phyloP scores from a whole-genome alignment of 2,797 vertebrate species.

The Rhincodon typus region DNA sequence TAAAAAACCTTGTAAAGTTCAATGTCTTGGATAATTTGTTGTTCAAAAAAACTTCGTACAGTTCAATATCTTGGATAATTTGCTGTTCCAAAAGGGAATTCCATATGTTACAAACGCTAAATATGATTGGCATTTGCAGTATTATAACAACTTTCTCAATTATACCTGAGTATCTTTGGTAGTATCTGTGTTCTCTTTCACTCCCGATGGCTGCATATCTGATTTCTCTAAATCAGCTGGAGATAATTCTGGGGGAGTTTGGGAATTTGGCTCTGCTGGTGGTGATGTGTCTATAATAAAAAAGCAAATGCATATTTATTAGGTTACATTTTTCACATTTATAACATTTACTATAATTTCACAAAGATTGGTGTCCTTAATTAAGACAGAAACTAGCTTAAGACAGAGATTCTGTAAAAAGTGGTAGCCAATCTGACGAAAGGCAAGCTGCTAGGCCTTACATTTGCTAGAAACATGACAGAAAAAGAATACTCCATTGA shows the following conservation, averaged over 20 bases:
- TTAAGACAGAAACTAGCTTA: background rate
- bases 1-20: background rate
- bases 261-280: slow-evolving; percentile 62
- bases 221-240: slow-evolving; percentile 76
- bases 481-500: background rate
- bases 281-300: slow-evolving; percentile 55
- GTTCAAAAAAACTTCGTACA: background rate
- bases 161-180: slow-evolving; percentile 86
- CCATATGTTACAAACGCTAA: background rate
- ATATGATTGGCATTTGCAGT: background rate
- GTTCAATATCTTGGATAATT: background rate
- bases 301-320: background rate
- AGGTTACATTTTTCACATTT: background rate
- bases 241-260: slow-evolving; percentile 75
- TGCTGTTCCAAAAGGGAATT: background rate
- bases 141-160: background rate
- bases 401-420: background rate
- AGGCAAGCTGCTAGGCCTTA: background rate
- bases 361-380: slow-evolving; percentile 44
- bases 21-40: background rate
- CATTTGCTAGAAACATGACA: background rate
- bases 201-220: slow-evolving; percentile 71
- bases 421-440: background rate
- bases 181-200: slow-evolving; percentile 72
- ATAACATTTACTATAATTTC: background rate